Evolutionary conservation across 2,113 vertebrate species (phyloP).

Genomic region (Centropus unirufus): DNA sequence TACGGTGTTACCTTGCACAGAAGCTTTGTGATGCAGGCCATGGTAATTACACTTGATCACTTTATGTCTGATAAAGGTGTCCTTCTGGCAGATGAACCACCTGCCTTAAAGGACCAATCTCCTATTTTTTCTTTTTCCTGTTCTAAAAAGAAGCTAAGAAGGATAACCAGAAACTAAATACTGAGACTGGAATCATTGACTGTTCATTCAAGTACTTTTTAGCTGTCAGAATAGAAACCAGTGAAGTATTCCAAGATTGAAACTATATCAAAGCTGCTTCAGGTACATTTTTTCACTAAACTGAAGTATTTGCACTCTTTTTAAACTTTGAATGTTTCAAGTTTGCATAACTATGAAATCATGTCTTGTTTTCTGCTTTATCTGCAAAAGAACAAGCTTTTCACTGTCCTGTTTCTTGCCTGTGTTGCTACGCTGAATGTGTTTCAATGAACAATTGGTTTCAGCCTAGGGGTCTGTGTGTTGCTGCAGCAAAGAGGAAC

Average conservation of each 20-base stretch:
- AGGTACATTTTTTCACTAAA: not conserved
- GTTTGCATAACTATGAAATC: not conserved
- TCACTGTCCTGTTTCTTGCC: not conserved
- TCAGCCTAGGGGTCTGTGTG: not conserved
- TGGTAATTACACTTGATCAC: not conserved
- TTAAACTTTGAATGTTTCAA: not conserved
- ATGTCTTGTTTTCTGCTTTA: not conserved
- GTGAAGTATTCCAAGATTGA: not conserved
- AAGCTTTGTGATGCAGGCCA: not conserved
- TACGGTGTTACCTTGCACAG: not conserved
- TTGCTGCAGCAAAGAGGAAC: not conserved
- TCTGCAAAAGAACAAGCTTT: not conserved
- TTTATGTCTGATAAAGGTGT: not conserved
- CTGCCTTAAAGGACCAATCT: not conserved
- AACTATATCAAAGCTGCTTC: not conserved
- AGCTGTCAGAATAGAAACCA: not conserved
- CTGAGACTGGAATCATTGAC: not conserved
- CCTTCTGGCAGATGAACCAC: not conserved
- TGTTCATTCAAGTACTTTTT: not conserved
- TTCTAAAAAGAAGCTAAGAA: not conserved
- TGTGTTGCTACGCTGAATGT: not conserved
- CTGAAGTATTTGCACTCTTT: not conserved
- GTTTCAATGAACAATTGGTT: not conserved
- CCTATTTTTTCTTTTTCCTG: not conserved
- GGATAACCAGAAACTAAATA: not conserved